phyloP scores from a whole-genome alignment of 2,113 vertebrate genomes.

The Amblyopsis rosae region DNA sequence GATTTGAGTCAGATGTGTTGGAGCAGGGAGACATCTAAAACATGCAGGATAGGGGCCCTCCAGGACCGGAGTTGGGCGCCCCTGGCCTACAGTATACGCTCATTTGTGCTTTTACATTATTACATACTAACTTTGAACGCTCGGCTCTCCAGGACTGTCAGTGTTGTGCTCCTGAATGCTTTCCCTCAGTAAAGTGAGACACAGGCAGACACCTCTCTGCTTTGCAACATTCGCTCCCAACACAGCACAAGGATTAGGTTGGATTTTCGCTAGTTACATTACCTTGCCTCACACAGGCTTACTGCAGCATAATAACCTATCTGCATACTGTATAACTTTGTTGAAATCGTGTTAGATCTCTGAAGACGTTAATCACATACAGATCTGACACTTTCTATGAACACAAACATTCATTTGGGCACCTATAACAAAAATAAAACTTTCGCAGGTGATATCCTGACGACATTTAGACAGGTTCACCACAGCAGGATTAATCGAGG shows the following conservation, averaged over 20 bases:
- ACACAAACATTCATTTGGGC: not conserved
- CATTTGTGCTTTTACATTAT: not conserved
- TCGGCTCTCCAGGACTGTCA: not conserved
- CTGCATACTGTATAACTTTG: no score
- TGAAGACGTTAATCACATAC: no score
- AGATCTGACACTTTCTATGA: no score
- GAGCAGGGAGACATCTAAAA: no score
- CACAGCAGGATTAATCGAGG: constrained; percentile 23
- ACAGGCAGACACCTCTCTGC: constrained; percentile 7
- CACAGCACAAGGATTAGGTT: not conserved
- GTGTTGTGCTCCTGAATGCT: not conserved
- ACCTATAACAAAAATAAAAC: not conserved
- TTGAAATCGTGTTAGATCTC: no score
- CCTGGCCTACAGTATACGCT: no score
- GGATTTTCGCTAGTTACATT: no score
- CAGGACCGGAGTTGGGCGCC: no score
- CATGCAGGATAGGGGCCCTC: no score
- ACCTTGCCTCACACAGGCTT: no score
- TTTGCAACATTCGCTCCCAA: not conserved
- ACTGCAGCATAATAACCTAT: no score
- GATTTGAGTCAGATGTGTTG: no score
- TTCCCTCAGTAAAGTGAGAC: not conserved
- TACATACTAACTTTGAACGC: not conserved
- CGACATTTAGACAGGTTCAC: constrained; percentile 11
- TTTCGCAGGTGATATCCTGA: not conserved